Base-by-base conservation (phyloP, 2,113 vertebrate species). In the Theristicus caerulescens region DNA sequence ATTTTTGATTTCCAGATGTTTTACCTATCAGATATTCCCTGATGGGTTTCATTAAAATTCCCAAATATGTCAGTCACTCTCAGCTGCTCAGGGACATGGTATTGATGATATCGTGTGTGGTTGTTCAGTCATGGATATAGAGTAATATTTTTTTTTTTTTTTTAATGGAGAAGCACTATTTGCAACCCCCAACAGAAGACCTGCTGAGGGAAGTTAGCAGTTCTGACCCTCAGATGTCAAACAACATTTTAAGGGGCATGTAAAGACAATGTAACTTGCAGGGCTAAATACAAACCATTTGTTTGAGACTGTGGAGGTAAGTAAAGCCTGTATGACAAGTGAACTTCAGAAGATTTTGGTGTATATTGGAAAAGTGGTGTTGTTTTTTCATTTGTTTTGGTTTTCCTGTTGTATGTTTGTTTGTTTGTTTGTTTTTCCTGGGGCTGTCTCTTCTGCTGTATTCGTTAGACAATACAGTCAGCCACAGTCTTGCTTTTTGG, bases 1-100 rank as follows among this genome's bases (percentile, higher is more conserved):
- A 96, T 65, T 96, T 97, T 93, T 67, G 49, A 92, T 96, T 96
- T 98, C 90, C 93, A 96, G 88, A 96, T 96, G 95, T 97, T 97
- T 96, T 94, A 93, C 81, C 92, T 62, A 92, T 96, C 95, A 93
- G 82, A 65, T 86, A 95, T 90, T 96, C 92, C 76, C 72, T 88
- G 83, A 72, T 90, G 90, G 91, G 40, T 94, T 94, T 84, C 86
- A 95, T 97, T 93, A 90, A 97, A 96, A 97, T 97, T 96, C 94
- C 72, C 85, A 80, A 94, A 94, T 86, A 58, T 77, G 55, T 96
- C 94, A 97, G 52, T 95, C 90, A 93, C 42, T 91, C 55, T 88
- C 71, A 93, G 90, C 66, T 96, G 70, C 90, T 97, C 57, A 59
- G 93, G 69, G n/a, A 70, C 77, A 67, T 8, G 36, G 44, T 90